Conservation (phyloP, 1,140 invertebrate genomes). For the Telenomus remus region DNA sequence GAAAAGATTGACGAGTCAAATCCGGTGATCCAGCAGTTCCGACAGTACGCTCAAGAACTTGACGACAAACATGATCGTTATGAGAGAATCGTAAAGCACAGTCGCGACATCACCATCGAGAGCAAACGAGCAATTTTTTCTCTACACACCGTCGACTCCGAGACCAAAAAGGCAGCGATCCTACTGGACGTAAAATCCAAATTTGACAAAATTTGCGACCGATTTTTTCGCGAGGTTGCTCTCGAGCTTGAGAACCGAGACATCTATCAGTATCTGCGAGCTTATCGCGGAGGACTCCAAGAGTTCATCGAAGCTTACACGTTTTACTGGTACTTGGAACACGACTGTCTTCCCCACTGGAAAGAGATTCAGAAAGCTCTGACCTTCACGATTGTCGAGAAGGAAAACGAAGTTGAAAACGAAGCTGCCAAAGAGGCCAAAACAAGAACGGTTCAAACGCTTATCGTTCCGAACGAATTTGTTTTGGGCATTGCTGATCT, state of each 20-base stretch:
- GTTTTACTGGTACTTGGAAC: constrained; percentile 82
- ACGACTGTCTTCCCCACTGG: constrained; percentile 71
- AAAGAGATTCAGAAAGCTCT: constrained; percentile 73
- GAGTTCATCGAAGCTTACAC: constrained; percentile 91
- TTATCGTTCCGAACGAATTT: constrained; percentile 81
- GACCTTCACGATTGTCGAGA: constrained; percentile 60
- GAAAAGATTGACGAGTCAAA: constrained; percentile 76
- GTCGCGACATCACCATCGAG: constrained; percentile 93
- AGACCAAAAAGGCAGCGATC: constrained; percentile 77
- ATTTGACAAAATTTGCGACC: constrained; percentile 78
- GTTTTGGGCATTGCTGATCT: constrained; percentile 91
- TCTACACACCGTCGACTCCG: constrained; percentile 84
- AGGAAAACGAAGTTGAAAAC: constrained; percentile 22
- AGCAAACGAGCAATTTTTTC: constrained; percentile 93
- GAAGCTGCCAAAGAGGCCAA: neutral
- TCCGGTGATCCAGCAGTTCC: constrained; percentile 82
- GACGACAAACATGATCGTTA: constrained; percentile 89
- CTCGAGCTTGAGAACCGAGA: constrained; percentile 83
- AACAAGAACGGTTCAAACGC: constrained; percentile 15
- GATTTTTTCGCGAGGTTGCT: constrained; percentile 82
- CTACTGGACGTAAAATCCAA: constrained; percentile 81
- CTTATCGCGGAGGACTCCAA: constrained; percentile 87
- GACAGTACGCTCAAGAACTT: constrained; percentile 80
- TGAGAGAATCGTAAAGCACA: constrained; percentile 89
- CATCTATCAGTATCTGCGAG: constrained; percentile 83